Conservation (phyloP, 2,888 invertebrate genomes). For the Ectemnius cavifrons region DNA sequence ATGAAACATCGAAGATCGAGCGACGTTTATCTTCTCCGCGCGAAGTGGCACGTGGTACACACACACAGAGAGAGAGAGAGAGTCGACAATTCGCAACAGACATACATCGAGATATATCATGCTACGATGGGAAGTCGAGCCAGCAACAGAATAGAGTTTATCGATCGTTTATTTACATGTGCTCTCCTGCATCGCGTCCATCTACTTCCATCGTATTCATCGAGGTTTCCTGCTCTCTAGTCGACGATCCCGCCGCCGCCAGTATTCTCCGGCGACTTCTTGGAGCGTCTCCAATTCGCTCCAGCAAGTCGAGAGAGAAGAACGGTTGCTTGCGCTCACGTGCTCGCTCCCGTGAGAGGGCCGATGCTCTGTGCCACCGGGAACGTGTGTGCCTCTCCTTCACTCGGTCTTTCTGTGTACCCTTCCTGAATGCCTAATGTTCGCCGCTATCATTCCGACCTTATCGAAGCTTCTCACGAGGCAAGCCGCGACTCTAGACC, state of each 20-base stretch:
- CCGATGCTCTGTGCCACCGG: no score
- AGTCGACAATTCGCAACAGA: no score
- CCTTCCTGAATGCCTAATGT: constrained; percentile 46
- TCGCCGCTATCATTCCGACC: constrained; percentile 24
- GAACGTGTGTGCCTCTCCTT: neutral
- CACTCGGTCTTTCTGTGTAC: neutral
- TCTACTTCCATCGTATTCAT: constrained; percentile 23
- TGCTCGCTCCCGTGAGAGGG: neutral
- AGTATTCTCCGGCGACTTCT: constrained; percentile 20
- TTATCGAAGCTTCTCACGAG: constrained; percentile 41
- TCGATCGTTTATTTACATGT: constrained; percentile 37
- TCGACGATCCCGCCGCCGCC: constrained; percentile 4
- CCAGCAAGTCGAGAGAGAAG: constrained; percentile 22
- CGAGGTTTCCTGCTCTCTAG: neutral
- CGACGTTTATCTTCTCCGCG: no score
- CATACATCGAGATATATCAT: no score
- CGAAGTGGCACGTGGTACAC: no score
- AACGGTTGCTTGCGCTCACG: constrained; percentile 33
- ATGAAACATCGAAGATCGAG: no score
- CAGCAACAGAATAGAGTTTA: neutral
- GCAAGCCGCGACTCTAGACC: constrained; percentile 20
- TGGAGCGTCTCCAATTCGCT: constrained; percentile 42
- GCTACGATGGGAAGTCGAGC: no score
- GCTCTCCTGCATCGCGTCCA: constrained; percentile 15
- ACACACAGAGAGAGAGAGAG: no score